Percentiles rank a stretch among this genome's conserved stretches.
phyloP scores from a whole-genome alignment of 2,113 vertebrate genomes.

The Cheilinus undulatus region DNA sequence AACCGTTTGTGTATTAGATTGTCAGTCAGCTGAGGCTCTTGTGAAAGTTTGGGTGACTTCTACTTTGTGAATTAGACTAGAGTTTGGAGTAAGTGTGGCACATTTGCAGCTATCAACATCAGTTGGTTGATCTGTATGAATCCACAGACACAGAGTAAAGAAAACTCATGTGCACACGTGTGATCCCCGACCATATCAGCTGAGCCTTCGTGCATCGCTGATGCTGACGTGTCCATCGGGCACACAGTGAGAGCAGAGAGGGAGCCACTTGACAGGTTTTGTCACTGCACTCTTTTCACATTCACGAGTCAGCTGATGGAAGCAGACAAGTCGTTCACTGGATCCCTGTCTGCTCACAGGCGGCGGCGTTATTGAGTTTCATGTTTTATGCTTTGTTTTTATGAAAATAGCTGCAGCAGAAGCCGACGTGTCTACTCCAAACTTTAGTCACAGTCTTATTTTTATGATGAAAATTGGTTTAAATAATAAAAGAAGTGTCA shows the following conservation, averaged over 20 bases:
- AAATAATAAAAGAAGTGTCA: too few species aligned
- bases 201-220: slow-evolving; percentile 15
- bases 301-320: slow-evolving; percentile 13
- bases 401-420: too few species aligned
- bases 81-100: too few species aligned
- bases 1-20: too few species aligned
- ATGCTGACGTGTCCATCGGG: slow-evolving; percentile 19
- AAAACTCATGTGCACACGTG: background rate
- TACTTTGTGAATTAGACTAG: too few species aligned
- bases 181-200: background rate
- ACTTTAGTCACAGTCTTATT: slow-evolving; percentile 1
- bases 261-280: slow-evolving; percentile 19
- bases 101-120: too few species aligned
- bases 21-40: too few species aligned
- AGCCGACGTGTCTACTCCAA: background rate
- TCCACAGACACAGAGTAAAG: too few species aligned
- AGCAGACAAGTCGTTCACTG: slow-evolving; percentile 10
- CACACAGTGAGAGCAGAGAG: background rate
- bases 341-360: slow-evolving; percentile 8
- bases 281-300: slow-evolving; percentile 21
- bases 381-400: too few species aligned
- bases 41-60: too few species aligned
- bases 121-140: too few species aligned
- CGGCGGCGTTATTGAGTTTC: background rate
- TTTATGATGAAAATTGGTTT: background rate